These are phyloP conservation scores for Drosophila chauvacae DNA, from an alignment of 1,140 invertebrate genomes.

Conservation along the genomic window DNA sequence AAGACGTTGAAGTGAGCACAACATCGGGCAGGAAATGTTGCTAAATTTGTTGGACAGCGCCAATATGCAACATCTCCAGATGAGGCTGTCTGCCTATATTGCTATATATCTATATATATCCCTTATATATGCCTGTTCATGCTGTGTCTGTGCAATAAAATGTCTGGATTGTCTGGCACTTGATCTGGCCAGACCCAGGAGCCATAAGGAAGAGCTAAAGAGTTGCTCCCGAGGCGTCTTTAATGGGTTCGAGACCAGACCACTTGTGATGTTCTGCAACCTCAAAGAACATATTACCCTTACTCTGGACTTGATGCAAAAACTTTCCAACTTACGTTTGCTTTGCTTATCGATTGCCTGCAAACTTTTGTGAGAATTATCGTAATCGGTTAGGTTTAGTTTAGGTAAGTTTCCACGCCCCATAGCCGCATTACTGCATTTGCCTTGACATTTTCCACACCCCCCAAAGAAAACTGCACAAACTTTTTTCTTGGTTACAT, in stretches of 20 bases:
- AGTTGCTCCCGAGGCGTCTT: constrained; percentile 51
- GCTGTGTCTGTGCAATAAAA: constrained; percentile 54
- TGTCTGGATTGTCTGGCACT: constrained; percentile 57
- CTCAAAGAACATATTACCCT: constrained; percentile 2
- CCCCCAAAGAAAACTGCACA: constrained; percentile 10
- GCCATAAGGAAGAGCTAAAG: constrained; percentile 48
- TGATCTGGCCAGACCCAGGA: constrained; percentile 38
- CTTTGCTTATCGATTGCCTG: constrained; percentile 23
- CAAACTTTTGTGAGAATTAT: constrained; percentile 33
- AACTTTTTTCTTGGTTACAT: constrained; percentile 24
- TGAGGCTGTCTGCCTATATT: constrained; percentile 15
- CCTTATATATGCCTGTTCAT: constrained; percentile 11
- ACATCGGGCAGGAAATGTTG: constrained; percentile 35
- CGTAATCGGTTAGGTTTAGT: constrained; percentile 36
- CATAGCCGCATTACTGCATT: constrained; percentile 35
- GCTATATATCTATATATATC: constrained; percentile 7
- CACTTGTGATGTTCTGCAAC: constrained; percentile 23
- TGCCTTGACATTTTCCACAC: constrained; percentile 44
- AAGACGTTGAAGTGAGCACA: constrained; percentile 17
- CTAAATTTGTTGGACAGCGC: constrained; percentile 47
- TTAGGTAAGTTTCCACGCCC: constrained; percentile 15
- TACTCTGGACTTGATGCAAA: neutral
- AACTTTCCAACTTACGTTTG: constrained; percentile 22
- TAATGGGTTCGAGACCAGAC: constrained; percentile 41
- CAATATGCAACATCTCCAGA: constrained; percentile 47